Conservation (phyloP, 35 echinoderm and acorn worm genomes). For the Strongylocentrotus purpuratus region DNA sequence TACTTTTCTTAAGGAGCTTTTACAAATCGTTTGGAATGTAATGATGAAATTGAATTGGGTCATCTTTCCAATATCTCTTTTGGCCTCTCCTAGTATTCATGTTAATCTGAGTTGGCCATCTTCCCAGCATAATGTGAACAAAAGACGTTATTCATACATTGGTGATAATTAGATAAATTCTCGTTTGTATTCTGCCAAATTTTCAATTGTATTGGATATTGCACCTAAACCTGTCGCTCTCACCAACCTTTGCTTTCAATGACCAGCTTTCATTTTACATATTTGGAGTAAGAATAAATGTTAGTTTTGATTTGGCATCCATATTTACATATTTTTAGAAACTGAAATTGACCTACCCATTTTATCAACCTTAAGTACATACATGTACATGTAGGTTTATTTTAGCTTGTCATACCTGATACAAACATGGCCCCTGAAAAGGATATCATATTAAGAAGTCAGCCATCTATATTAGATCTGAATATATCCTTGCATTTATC, state of each 20-base stretch:
- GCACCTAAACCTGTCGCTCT: not conserved
- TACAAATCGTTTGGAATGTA: not conserved
- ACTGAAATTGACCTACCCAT: not conserved
- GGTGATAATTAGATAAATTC: not conserved
- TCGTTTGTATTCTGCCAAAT: not conserved
- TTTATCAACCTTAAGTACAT: not conserved
- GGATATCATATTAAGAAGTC: not conserved
- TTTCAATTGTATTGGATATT: not conserved
- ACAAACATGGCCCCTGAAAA: not conserved
- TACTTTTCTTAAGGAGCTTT: not conserved
- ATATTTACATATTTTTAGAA: not conserved
- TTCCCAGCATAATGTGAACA: not conserved
- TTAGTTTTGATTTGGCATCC: too few species aligned
- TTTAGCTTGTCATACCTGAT: not conserved
- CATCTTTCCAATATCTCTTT: not conserved
- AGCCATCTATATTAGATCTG: not conserved
- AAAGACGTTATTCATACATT: not conserved
- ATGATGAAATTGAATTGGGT: not conserved
- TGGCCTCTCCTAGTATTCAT: not conserved
- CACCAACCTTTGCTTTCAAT: not conserved
- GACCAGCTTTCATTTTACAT: not conserved
- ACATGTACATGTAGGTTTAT: not conserved
- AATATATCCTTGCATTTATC: not conserved
- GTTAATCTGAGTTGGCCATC: not conserved
- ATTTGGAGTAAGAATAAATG: too few species aligned